Percentiles rank a stretch among this genome's conserved stretches.
Conservation (phyloP, 2,113 vertebrate genomes). For the Trachemys scripta region DNA sequence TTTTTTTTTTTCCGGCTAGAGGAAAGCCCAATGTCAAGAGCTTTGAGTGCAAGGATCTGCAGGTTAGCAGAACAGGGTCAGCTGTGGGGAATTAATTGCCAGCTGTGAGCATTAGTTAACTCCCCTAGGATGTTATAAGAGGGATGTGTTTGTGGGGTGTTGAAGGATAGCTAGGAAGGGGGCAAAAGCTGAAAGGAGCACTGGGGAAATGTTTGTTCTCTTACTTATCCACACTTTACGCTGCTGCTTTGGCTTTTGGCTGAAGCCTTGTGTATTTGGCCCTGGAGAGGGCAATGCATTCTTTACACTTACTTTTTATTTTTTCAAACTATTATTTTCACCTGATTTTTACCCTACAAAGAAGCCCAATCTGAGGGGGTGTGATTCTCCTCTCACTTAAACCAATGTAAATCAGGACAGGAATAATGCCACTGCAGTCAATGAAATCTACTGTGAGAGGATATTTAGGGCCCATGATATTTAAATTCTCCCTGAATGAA, state of each 20-base stretch:
- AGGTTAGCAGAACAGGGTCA: not conserved
- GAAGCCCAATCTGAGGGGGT: not conserved
- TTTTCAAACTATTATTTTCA: not conserved
- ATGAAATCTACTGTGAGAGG: not conserved
- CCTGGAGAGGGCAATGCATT: fast-evolving
- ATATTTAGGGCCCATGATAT: not conserved
- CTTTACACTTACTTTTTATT: not conserved
- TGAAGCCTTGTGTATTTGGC: not conserved
- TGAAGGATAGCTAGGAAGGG: not conserved
- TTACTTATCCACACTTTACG: not conserved
- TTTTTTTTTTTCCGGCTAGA: not conserved
- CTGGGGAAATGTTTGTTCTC: not conserved
- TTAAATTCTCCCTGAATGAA: not conserved
- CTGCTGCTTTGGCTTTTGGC: not conserved
- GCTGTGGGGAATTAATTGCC: not conserved
- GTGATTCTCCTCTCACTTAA: not conserved
- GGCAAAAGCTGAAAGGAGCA: not conserved
- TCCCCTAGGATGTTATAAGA: not conserved
- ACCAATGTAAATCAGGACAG: not conserved
- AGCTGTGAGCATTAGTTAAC: not conserved
- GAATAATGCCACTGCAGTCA: not conserved
- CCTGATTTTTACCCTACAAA: not conserved
- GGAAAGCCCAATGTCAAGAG: not conserved
- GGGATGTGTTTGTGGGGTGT: not conserved
- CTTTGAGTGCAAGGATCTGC: not conserved